Conservation (phyloP, 2,797 vertebrate genomes). For the Masticophis lateralis region DNA sequence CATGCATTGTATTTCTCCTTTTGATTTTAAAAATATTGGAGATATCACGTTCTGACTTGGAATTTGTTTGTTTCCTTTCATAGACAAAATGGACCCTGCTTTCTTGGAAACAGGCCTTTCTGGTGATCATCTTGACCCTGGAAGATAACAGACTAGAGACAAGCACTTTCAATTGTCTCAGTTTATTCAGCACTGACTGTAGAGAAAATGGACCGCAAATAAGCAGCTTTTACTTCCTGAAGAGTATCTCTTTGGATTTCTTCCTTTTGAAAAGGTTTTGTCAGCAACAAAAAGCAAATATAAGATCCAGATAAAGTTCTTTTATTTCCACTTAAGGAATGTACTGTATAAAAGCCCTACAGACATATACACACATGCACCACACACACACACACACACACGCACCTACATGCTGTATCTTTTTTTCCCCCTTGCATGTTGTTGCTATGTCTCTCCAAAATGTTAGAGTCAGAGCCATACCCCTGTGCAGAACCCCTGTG, state of each 20-base stretch:
- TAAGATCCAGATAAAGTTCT: constrained; percentile 52
- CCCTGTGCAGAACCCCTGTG: too few relatives aligned
- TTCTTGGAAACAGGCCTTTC: constrained; percentile 53
- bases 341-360: constrained; percentile 63
- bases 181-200: constrained; percentile 59
- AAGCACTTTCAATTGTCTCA: constrained; percentile 45
- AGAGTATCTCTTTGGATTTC: constrained; percentile 44
- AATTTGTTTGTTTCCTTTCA: constrained; percentile 15
- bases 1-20: not conserved
- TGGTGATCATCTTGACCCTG: constrained; percentile 54
- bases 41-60: not conserved
- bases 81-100: constrained; percentile 65
- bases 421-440: constrained; percentile 47
- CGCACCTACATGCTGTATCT: constrained; percentile 34
- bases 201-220: constrained; percentile 49
- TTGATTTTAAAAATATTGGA: not conserved
- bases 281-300: constrained; percentile 43
- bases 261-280: constrained; percentile 17
- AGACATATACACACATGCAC: constrained; percentile 52
- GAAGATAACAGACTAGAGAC: constrained; percentile 43
- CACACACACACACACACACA: constrained; percentile 17
- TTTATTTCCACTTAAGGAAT: constrained; percentile 64
- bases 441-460: constrained; percentile 47
- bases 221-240: constrained; percentile 32
- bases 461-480: constrained; percentile 59